Evolutionary conservation across 2,113 vertebrate species (phyloP).

Genomic region (Mesoclemmys tuberculata): DNA sequence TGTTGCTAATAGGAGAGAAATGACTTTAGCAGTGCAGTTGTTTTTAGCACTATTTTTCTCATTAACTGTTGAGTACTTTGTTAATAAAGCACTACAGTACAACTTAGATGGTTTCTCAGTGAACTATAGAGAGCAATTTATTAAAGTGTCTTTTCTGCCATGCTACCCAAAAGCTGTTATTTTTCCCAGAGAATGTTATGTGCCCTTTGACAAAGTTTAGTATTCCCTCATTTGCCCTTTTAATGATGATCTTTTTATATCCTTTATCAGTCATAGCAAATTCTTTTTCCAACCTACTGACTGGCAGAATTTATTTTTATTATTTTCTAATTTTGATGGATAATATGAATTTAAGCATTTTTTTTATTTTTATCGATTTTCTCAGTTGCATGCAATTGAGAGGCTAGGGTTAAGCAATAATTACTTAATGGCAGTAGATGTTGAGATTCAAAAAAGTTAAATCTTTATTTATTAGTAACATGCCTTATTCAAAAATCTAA

Average conservation of each 20-base stretch:
- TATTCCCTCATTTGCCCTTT: neutral
- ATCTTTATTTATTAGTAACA: neutral
- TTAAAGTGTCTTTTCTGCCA: slow-evolving; percentile 9
- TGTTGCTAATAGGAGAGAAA: neutral
- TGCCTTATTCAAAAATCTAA: neutral
- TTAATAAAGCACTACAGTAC: neutral
- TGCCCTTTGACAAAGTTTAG: neutral
- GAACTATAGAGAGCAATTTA: slow-evolving; percentile 1
- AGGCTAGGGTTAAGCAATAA: neutral
- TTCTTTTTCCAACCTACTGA: slow-evolving; percentile 36
- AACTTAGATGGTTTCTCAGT: slow-evolving; percentile 11
- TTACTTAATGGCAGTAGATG: neutral
- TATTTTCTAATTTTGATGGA: neutral
- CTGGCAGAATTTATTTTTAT: neutral
- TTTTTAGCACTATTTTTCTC: neutral
- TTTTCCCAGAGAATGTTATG: neutral
- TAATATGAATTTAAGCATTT: neutral
- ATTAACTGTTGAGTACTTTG: neutral
- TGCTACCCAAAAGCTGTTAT: slow-evolving; percentile 15
- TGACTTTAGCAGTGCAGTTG: neutral
- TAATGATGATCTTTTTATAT: slow-evolving; percentile 20
- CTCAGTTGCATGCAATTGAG: neutral
- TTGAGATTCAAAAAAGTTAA: neutral
- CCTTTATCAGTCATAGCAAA: slow-evolving; percentile 27
- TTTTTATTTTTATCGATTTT: neutral